Conservation (phyloP, 2,888 invertebrate genomes). For the Sepiola atlantica region DNA sequence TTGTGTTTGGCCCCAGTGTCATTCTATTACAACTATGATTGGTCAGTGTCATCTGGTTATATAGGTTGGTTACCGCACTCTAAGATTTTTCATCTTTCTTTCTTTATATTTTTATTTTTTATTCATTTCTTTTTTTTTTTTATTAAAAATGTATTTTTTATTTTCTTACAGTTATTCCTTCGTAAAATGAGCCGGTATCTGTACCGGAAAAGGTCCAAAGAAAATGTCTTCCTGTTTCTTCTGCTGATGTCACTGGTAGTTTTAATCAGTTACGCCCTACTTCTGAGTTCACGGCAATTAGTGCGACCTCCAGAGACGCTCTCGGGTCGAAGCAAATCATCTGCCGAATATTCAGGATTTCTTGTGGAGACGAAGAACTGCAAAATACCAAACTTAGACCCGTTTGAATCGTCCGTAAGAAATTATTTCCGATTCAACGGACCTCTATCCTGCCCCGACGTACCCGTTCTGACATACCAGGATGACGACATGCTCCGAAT, state of each 20-base stretch:
- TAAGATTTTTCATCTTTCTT: too few species aligned
- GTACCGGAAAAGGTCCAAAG: background rate
- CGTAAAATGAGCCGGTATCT: background rate
- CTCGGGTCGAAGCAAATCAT: too few species aligned
- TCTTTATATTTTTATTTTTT: background rate
- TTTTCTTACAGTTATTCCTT: background rate
- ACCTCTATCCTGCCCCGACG: constrained; percentile 57
- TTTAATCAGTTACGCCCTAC: background rate
- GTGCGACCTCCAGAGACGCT: background rate
- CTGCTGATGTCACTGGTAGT: background rate
- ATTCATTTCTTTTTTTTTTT: background rate
- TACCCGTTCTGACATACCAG: constrained; percentile 63
- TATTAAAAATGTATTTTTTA: background rate
- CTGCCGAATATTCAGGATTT: constrained; percentile 53
- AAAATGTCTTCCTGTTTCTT: constrained; percentile 16
- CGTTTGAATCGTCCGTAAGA: constrained; percentile 63
- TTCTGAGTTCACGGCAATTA: background rate
- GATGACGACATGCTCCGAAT: constrained; percentile 57
- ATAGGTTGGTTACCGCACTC: too few species aligned
- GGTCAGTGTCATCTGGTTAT: too few species aligned
- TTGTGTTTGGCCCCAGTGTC: too few species aligned
- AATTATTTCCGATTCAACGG: constrained; percentile 56
- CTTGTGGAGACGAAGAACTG: constrained; percentile 68
- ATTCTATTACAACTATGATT: too few species aligned
- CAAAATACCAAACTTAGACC: constrained; percentile 69